Evolutionary conservation across 2,888 invertebrate species (phyloP), one percentile per base, ranked within the genome.

Genomic region (Mesorhabditis belari): DNA sequence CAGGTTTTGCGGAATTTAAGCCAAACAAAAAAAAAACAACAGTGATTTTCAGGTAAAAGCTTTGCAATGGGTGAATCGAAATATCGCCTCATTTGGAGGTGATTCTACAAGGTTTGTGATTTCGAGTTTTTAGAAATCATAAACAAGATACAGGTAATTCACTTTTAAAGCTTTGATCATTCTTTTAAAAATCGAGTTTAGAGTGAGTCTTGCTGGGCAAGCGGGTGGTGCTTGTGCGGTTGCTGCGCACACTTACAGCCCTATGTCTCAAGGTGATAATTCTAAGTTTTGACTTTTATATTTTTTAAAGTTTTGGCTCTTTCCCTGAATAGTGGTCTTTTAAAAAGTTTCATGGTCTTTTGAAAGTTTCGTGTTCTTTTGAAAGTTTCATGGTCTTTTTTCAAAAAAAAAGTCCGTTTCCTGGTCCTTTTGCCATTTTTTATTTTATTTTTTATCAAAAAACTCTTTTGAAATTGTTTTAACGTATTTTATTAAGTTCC

Each of bases 81-180:
- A 79, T 44, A 78, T 79, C 51, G 60, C 56, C 9, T 66, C 63
- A n/a, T 79, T 77, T 57, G 77, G 77, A 5, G 79, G 79, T 5
- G 67, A 77, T 62, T 73, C 77, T 2, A 67, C 68, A 49, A 35
- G 44, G 44, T 35, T 35, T n/a, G 44, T 35, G 12, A n/a, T 35
- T 9, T n/a, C n/a, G 0, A 35, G 12, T 35, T 35, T 35, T 35
- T 35, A 35, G 12, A n/a, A n/a, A n/a, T n/a, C n/a, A n/a, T n/a
- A n/a, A n/a, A n/a, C n/a, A n/a, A n/a, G n/a, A n/a, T n/a, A n/a
- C n/a, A n/a, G n/a, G n/a, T n/a, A n/a, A n/a, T n/a, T n/a, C n/a
- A n/a, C 44, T 35, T 35, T n/a, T 9, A 9, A 1, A 9, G 1
- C 44, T 35, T 35, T 9, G n/a, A 35, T n/a, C 44, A 17, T 9